A percentile compares a stretch with the other conserved stretches of the same genome.
phyloP scores from a whole-genome alignment of 2,797 vertebrate genomes.

The Gymnodraco acuticeps region DNA sequence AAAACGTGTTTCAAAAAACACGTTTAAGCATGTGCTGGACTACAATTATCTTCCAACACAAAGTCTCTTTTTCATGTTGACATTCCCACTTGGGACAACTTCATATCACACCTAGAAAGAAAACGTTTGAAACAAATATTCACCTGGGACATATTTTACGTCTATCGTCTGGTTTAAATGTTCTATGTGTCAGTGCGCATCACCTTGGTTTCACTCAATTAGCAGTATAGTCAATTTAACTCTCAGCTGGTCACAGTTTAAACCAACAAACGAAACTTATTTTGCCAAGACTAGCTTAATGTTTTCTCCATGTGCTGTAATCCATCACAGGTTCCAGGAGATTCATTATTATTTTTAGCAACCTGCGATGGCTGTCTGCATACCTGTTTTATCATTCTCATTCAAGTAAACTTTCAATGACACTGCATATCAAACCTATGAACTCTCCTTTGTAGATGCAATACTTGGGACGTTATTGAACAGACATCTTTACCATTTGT shows the following conservation, averaged over 20 bases:
- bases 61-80: not conserved
- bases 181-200: not conserved
- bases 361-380: not conserved
- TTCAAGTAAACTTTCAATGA: conserved; percentile 18
- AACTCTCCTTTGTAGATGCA: conserved; percentile 43
- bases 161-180: conserved; percentile 5
- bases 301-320: conserved; percentile 49
- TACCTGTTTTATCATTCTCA: conserved; percentile 40
- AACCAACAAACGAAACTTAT: conserved; percentile 18
- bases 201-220: conserved; percentile 16
- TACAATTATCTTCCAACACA: not conserved
- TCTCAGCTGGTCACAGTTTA: not conserved
- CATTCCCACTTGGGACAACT: not conserved
- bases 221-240: not conserved
- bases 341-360: conserved; percentile 35
- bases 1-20: not conserved
- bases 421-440: conserved; percentile 36
- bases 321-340: conserved; percentile 35
- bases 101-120: not conserved
- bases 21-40: not conserved
- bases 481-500: conserved; percentile 49
- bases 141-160: not conserved
- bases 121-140: not conserved
- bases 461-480: conserved; percentile 23
- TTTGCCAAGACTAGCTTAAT: conserved; percentile 22